Evolutionary conservation across 1,140 invertebrate species (phyloP), one percentile per base, ranked within the genome.

Genomic region (Arion vulgaris): DNA sequence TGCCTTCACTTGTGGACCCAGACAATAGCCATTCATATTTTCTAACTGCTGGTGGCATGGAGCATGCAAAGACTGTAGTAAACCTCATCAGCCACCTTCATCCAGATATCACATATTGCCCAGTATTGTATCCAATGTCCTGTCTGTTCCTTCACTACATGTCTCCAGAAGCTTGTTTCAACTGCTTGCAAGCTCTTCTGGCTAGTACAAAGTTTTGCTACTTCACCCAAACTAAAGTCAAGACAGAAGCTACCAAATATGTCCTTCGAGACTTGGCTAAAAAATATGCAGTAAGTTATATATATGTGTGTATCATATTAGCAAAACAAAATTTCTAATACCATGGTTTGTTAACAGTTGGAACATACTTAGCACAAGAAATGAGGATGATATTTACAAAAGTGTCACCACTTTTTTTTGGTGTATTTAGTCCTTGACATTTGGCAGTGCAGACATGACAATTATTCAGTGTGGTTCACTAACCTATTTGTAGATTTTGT

Each of bases 61-160:
- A 94, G 86, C 95, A 96, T 19, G 96, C 96, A 57, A 96, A 97
- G 91, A 94, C 96, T 87, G 95, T 98, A 74, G 95, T 98, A 34
- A 96, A 95, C 85, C 96, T 98, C 19, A 93, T 98, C 53, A 96
- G 96, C 83, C 97, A 96, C 92, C 95, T 96, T 78, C 97, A 96
- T 93, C 97, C 97, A 74, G 97, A 98, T 92, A 98, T 99, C 91
- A 98, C 97, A 11, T 98, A 96, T 93, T 96, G 96, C 89, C 97
- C 97, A 79, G 94, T 95, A n/a, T 94, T 98, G 83, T 98, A 97
- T 93, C 96, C 97, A 51, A 95, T 98, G 89, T 95, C 96, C 85
- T 95, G 96, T 85, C 94, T 98, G 77, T 94, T 99, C 88, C 94
- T 99, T 87, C 97, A 99, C 94, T 98, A 96, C 92, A 96, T 98